Conservation (phyloP, 2,113 vertebrate species). For the Dasyornis broadbenti region DNA sequence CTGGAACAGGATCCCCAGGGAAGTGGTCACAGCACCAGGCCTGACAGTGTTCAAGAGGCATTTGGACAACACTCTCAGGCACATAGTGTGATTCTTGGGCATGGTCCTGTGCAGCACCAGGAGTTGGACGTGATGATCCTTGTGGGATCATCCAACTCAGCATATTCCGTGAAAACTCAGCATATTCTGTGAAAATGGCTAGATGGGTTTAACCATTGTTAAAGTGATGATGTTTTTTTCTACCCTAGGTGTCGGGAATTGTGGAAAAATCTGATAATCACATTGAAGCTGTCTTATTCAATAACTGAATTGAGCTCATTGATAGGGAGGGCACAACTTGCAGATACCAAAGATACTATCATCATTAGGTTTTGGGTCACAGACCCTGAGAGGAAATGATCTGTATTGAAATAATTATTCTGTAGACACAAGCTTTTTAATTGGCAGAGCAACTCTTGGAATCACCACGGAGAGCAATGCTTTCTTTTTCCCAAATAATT, state of each 20-base stretch:
- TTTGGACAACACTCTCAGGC: background rate
- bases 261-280: background rate
- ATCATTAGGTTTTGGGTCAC: background rate
- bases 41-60: background rate
- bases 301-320: background rate
- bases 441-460: background rate
- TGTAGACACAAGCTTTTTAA: background rate
- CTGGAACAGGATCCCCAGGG: background rate
- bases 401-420: background rate
- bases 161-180: background rate
- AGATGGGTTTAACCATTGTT: background rate
- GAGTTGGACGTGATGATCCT: background rate
- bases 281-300: background rate
- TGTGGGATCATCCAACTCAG: too few species aligned
- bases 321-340: background rate
- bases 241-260: background rate
- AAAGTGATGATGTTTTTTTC: background rate
- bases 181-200: background rate
- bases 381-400: background rate
- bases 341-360: background rate
- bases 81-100: rapidly evolving
- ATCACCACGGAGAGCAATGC: background rate
- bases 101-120: background rate
- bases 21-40: background rate
- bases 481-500: background rate